Evolutionary conservation across 2,888 invertebrate genomes (phyloP), one percentile per base, ranked within the genome.

Genomic region (Ochlodes sylvanus): DNA sequence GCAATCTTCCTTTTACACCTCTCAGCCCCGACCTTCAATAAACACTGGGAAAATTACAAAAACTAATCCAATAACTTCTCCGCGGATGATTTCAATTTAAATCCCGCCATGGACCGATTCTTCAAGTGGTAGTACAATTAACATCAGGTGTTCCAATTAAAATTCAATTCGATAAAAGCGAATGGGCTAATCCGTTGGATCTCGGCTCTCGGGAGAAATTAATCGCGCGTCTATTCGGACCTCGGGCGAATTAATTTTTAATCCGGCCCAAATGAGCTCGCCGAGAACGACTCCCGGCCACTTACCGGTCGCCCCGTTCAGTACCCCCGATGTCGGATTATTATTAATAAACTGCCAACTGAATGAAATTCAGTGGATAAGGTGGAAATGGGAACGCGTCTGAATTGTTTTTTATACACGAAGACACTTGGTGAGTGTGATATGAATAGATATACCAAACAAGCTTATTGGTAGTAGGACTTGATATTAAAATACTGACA

Each of bases 91-190:
- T 54, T 32, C 14, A 54, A 32, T 32, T 32, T 54, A 32, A 54
- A 54, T 54, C 54, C 32, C 27, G n/a, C 14, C 54, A n/a, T 52
- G 7, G n/a, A 58, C 52, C 44, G 47, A 68, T 63, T 62, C 57
- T 47, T 47, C 47, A 63, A 63, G 50, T 57, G 38, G 41, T 38
- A 32, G 27, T 57, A 56, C 63, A 73, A 74, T 74, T 72, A 73
- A 72, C 70, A 75, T 76, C 76, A 87, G 85, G 85, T 87, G 83
- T 84, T 83, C 83, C 84, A 88, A 89, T 90, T 90, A 89, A 89
- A 89, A 87, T 87, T 86, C 87, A 82, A 86, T 88, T 84, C 81
- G 78, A 85, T 86, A 80, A 79, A 85, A 84, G 82, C 82, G 83
- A 82, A 82, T 82, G 77, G 80, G 78, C 83, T 87, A 87, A 79